phyloP scores from a whole-genome alignment of 1,140 invertebrate genomes.

The Triops cancriformis region DNA sequence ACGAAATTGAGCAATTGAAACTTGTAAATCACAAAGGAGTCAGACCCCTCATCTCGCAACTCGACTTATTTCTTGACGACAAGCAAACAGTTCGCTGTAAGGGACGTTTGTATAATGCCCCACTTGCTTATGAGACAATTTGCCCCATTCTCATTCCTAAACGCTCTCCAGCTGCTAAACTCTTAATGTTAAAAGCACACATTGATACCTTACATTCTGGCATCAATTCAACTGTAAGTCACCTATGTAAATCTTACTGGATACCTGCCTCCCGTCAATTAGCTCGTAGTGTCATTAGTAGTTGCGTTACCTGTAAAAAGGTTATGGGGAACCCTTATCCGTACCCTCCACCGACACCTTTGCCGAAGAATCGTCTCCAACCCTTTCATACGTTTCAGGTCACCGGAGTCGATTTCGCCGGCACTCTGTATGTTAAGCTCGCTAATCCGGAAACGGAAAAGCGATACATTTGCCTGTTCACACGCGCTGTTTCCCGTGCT shows the following conservation, averaged over 20 bases:
- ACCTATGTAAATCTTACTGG: not conserved
- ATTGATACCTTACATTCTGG: not conserved
- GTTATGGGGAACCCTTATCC: not conserved
- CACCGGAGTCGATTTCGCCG: no score
- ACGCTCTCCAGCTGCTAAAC: no score
- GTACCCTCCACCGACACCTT: not conserved
- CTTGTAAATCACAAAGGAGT: not conserved
- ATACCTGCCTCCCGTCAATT: not conserved
- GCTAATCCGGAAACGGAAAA: no score
- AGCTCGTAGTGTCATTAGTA: not conserved
- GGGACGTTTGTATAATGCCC: constrained; percentile 16
- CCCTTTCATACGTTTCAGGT: no score
- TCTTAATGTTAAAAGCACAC: not conserved
- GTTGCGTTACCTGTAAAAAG: constrained; percentile 6
- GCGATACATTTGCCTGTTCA: no score
- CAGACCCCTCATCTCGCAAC: constrained; percentile 7
- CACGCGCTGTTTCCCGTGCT: no score
- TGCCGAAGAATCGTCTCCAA: no score
- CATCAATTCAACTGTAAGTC: not conserved
- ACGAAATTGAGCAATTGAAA: constrained; percentile 11
- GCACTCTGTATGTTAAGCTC: no score
- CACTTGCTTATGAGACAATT: not conserved
- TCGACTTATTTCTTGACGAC: constrained; percentile 21
- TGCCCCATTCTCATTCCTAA: constrained; percentile 9
- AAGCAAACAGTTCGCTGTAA: constrained; percentile 14